Evolutionary conservation across 2,888 invertebrate species (phyloP).

Genomic region (Orgyia antiqua): DNA sequence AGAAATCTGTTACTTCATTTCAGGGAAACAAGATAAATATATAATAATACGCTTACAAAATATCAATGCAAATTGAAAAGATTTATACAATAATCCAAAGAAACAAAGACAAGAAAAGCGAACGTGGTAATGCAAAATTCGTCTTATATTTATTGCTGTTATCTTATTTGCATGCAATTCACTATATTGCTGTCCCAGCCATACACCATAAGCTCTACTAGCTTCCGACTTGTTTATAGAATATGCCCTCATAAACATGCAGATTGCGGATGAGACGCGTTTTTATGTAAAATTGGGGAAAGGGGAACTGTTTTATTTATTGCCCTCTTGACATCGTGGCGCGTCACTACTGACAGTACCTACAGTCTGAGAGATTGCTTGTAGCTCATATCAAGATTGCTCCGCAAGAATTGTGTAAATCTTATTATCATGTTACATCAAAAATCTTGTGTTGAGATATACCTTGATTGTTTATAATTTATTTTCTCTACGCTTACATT

Average conservation of each 20-base stretch:
- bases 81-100: constrained; percentile 12
- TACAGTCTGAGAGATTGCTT: constrained; percentile 51
- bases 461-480: too few relatives aligned
- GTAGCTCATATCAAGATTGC: constrained; percentile 41
- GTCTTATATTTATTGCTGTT: constrained; percentile 63
- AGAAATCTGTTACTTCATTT: not conserved
- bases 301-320: constrained; percentile 75
- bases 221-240: constrained; percentile 71
- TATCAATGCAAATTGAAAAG: constrained; percentile 4
- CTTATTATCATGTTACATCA: too few relatives aligned
- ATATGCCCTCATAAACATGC: constrained; percentile 77
- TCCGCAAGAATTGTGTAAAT: too few relatives aligned
- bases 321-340: constrained; percentile 66
- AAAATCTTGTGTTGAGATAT: too few relatives aligned
- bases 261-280: constrained; percentile 75
- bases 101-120: constrained; percentile 46
- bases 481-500: too few relatives aligned
- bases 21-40: not conserved
- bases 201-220: constrained; percentile 43
- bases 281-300: constrained; percentile 73
- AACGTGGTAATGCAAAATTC: constrained; percentile 30
- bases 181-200: constrained; percentile 60
- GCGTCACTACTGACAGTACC: constrained; percentile 48
- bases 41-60: not conserved
- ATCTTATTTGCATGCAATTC: constrained; percentile 77